Base-by-base conservation (phyloP, 2,888 invertebrate genomes). In the Apodemia hepburni region DNA sequence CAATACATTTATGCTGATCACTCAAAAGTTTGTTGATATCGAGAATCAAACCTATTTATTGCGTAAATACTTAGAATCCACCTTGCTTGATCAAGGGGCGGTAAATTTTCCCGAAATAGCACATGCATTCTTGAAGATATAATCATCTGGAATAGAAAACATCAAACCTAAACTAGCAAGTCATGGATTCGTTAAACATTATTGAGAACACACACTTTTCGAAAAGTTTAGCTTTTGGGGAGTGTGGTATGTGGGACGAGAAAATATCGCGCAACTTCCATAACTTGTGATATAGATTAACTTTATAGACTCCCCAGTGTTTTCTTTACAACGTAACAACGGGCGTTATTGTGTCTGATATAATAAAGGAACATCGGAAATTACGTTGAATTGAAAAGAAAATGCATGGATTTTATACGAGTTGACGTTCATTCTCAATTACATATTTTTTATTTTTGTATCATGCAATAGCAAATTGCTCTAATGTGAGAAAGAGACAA, bases 291-390 rank as follows among this genome's bases (percentile, higher is more conserved):
- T 61, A 54, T 35, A 61, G 42, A 61, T 54, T 22, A 8, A 22
- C 61, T 22, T 61, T 51, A 33, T 22, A 64, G 64, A 62, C 60
- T 60, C 45, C 45, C n/a, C 45, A 60, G 60, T 58, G 22, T 51
- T 51, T 51, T 51, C 62, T 62, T 58, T 65, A 62, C 60, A 65
- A 60, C 62, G 60, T 61, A 59, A 65, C 60, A 65, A 62, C 62
- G 47, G 38, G 45, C 29, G 60, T 60, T 60, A 62, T 62, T 62
- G 62, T 70, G 67, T 69, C 67, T 71, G 69, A 60, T 64, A 65
- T 65, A 74, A 75, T 74, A 75, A 75, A 73, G 70, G 73, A 45
- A 45, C n/a, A 45, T 45, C 45, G 45, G 45, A 45, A 45, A 45
- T 45, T 47, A 17, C 17, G 17, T n/a, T 47, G 17, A 7, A 47